Percentiles rank a stretch among this genome's conserved stretches.
Conservation (phyloP, 2,113 vertebrate species). For the Oxyruncus cristatus region DNA sequence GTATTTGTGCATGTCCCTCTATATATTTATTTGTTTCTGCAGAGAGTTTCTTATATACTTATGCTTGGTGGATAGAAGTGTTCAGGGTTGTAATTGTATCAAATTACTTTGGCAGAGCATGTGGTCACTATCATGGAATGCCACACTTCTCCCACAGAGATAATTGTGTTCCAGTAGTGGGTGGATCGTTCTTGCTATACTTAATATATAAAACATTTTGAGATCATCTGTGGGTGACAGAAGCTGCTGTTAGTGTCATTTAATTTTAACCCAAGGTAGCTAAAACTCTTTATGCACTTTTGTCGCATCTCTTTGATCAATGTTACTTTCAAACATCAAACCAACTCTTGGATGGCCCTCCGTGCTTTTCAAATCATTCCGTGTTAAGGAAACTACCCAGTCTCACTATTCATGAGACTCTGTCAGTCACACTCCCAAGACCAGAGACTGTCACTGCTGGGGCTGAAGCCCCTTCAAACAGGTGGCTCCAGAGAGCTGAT, state of each 20-base stretch:
- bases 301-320: neutral
- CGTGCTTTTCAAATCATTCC: neutral
- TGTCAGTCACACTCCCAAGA: neutral
- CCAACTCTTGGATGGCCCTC: neutral
- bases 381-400: neutral
- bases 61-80: neutral
- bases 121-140: neutral
- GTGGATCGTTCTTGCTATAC: neutral
- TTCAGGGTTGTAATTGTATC: neutral
- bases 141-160: neutral
- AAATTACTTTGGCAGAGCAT: neutral
- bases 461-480: rapidly evolving
- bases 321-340: neutral
- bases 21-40: neutral
- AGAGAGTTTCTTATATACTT: neutral
- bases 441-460: neutral
- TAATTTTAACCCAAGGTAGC: neutral
- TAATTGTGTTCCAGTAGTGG: neutral
- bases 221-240: neutral
- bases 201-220: neutral
- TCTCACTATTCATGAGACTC: rapidly evolving
- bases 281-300: neutral
- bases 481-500: rapidly evolving
- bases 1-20: neutral
- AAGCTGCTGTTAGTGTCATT: neutral